Evolutionary conservation across 2,113 vertebrate species (phyloP).

Genomic region (Arothron firmamentum): DNA sequence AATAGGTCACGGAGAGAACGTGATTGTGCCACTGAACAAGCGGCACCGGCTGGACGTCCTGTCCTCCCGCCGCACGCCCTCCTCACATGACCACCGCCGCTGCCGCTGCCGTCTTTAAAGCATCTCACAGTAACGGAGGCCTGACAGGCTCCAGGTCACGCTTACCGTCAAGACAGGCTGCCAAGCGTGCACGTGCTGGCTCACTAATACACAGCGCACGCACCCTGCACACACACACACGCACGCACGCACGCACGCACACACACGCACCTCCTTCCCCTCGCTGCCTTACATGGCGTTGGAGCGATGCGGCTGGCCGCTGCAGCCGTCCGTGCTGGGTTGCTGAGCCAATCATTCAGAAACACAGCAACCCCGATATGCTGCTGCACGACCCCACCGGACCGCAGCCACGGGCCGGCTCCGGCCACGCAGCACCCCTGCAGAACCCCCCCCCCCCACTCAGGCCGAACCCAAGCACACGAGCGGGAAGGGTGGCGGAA

Average conservation of each 20-base stretch:
- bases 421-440: slow-evolving; percentile 1
- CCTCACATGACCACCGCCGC: not conserved
- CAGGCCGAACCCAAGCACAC: slow-evolving; percentile 9
- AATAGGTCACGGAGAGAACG: slow-evolving; percentile 62
- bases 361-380: slow-evolving; percentile 55
- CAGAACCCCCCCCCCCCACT: no score
- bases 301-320: slow-evolving; percentile 25
- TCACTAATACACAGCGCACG: not conserved
- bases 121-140: not conserved
- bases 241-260: slow-evolving; percentile 2
- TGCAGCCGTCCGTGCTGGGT: slow-evolving; percentile 51
- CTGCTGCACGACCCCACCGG: slow-evolving; percentile 37
- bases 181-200: slow-evolving; percentile 50
- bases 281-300: slow-evolving; percentile 67
- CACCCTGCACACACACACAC: slow-evolving; percentile 3
- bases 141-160: slow-evolving; percentile 21
- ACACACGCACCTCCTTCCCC: slow-evolving; percentile 37
- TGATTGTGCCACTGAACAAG: slow-evolving; percentile 45
- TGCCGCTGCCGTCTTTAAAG: not conserved
- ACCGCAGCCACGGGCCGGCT: slow-evolving; percentile 28
- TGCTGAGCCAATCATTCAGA: slow-evolving; percentile 66
- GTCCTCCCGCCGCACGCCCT: slow-evolving; percentile 4
- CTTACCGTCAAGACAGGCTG: slow-evolving; percentile 41
- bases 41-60: slow-evolving; percentile 14
- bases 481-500: not conserved